These are phyloP conservation scores for Ophonus ardosiacus DNA, from an alignment of 2,888 invertebrate species.

Conservation along the genomic window DNA sequence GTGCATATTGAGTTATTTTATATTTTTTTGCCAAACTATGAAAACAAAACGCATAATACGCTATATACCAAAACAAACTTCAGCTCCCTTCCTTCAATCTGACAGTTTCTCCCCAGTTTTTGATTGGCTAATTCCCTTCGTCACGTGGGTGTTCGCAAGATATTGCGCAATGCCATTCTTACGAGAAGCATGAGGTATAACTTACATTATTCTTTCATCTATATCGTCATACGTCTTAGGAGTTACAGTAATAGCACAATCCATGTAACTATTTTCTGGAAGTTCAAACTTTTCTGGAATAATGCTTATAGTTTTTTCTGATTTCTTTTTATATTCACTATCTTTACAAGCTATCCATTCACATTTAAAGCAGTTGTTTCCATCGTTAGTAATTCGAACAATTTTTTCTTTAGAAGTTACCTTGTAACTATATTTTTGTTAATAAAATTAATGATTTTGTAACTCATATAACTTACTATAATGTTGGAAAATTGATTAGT, in stretches of 20 bases:
- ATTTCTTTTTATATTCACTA: not conserved
- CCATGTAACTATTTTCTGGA: not conserved
- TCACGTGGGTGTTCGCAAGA: too few species aligned
- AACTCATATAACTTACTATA: constrained; percentile 9
- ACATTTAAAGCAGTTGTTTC: not conserved
- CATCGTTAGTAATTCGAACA: not conserved
- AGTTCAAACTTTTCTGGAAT: constrained; percentile 19
- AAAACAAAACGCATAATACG: too few species aligned
- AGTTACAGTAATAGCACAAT: not conserved
- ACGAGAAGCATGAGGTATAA: not conserved
- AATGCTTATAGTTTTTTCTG: not conserved
- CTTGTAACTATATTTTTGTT: not conserved
- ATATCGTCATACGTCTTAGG: not conserved
- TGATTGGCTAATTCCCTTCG: too few species aligned
- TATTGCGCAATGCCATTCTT: too few species aligned
- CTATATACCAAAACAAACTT: too few species aligned
- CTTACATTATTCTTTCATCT: constrained; percentile 33
- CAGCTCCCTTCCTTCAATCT: too few species aligned
- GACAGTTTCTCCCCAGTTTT: too few species aligned
- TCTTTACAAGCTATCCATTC: constrained; percentile 11
- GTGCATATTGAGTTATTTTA: too few species aligned
- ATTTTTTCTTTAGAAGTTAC: not conserved
- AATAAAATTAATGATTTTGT: not conserved
- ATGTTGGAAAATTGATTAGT: not conserved
- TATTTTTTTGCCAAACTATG: too few species aligned